phyloP scores from a whole-genome alignment of 2,888 invertebrate species.

The Limnephilus rhombicus region DNA sequence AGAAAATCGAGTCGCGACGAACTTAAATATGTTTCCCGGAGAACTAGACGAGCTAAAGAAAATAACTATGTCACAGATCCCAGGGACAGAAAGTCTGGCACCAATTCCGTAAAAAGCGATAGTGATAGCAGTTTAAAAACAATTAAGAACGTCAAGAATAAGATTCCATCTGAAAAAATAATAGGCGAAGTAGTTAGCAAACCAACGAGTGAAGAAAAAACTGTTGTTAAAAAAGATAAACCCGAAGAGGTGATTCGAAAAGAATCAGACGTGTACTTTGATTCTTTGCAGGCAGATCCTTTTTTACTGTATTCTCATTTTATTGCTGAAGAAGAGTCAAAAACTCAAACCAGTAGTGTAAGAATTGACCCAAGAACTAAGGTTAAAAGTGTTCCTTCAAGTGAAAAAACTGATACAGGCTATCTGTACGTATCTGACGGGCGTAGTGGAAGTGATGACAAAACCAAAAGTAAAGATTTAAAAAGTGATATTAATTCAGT shows the following conservation, averaged over 20 bases:
- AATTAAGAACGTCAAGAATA: conserved; percentile 46
- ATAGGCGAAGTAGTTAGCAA: conserved; percentile 19
- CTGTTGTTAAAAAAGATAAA: conserved; percentile 33
- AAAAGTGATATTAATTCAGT: conserved; percentile 44
- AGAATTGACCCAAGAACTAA: conserved; percentile 34
- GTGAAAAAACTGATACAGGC: conserved; percentile 39
- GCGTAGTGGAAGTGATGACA: conserved; percentile 42
- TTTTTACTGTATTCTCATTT: conserved; percentile 65
- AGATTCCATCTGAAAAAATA: conserved; percentile 27
- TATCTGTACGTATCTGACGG: conserved; percentile 39
- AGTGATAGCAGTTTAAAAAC: conserved; percentile 57
- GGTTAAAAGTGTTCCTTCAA: conserved; percentile 12
- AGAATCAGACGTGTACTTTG: conserved; percentile 53
- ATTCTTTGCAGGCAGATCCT: conserved; percentile 64
- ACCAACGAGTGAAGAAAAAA: not conserved
- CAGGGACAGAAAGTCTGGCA: conserved; percentile 44
- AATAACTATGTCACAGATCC: conserved; percentile 48
- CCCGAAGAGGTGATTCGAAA: not conserved
- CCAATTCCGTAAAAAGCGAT: conserved; percentile 47
- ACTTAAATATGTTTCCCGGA: conserved; percentile 44
- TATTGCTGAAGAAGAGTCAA: conserved; percentile 63
- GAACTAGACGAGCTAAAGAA: conserved; percentile 48
- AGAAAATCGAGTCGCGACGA: conserved; percentile 53
- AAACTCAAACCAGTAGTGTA: conserved; percentile 49
- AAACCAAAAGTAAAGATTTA: conserved; percentile 45